Evolutionary conservation across 2,797 vertebrate species (phyloP).

Genomic region (Hirundo rustica): DNA sequence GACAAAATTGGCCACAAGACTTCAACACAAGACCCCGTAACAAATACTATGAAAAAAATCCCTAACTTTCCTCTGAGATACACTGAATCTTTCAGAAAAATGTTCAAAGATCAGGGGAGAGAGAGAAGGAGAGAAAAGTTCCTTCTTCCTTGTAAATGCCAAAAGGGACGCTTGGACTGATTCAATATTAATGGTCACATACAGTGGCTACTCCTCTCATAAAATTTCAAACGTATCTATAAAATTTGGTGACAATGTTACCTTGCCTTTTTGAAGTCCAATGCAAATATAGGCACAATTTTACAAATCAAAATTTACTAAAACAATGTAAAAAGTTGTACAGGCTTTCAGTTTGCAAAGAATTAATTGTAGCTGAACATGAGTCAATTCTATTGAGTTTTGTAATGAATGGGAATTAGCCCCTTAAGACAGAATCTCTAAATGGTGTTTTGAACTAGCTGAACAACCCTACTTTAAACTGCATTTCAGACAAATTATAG

Average conservation of each 20-base stretch:
- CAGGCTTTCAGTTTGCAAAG: background rate
- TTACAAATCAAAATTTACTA: background rate
- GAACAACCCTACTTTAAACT: background rate
- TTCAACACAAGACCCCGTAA: background rate
- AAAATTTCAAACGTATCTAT: background rate
- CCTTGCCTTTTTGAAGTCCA: background rate
- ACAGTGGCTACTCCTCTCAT: background rate
- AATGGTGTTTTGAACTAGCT: background rate
- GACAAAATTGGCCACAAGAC: background rate
- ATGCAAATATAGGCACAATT: background rate
- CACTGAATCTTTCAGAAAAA: background rate
- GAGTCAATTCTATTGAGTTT: background rate
- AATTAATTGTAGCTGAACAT: background rate
- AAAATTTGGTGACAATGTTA: background rate
- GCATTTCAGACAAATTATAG: background rate
- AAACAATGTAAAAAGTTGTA: background rate
- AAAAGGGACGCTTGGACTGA: background rate
- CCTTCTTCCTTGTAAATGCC: background rate
- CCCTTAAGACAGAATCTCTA: background rate
- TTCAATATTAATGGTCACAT: rapidly evolving
- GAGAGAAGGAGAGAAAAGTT: background rate
- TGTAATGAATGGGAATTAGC: background rate
- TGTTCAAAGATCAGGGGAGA: background rate
- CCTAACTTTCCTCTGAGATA: background rate
- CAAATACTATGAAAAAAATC: background rate